phyloP scores from a whole-genome alignment of 2,888 invertebrate genomes.

The Ichneumon xanthorius region DNA sequence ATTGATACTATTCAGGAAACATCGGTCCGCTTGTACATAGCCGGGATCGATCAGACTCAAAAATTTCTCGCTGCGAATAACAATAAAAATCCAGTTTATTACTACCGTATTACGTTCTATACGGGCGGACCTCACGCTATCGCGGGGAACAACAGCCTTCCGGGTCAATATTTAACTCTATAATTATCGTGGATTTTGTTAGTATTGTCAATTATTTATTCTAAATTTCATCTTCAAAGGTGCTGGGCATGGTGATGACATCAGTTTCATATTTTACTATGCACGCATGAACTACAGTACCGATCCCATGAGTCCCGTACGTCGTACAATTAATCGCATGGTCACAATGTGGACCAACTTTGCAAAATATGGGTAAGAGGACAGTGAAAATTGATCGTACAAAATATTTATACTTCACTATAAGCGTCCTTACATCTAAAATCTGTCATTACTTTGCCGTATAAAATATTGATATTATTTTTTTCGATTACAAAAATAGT shows the following conservation, averaged over 20 bases:
- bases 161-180: conserved; percentile 13
- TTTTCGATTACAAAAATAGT: background rate
- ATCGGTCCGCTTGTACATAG: conserved; percentile 62
- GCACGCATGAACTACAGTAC: conserved; percentile 16
- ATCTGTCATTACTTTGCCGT: background rate
- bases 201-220: conserved; percentile 3
- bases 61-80: conserved; percentile 53
- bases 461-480: background rate
- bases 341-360: conserved; percentile 64
- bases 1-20: conserved; percentile 55
- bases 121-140: conserved; percentile 22
- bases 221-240: conserved; percentile 58
- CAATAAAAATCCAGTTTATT: conserved; percentile 68
- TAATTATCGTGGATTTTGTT: background rate
- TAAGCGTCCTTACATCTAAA: background rate
- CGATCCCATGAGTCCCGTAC: conserved; percentile 34
- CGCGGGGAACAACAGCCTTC: background rate
- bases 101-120: conserved; percentile 70
- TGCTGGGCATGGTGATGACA: conserved; percentile 55
- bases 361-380: conserved; percentile 62
- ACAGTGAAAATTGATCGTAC: background rate
- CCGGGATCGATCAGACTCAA: conserved; percentile 73
- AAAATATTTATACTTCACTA: background rate
- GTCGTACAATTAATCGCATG: conserved; percentile 41
- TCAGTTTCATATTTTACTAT: conserved; percentile 49